These are phyloP conservation scores for Corapipo altera DNA, from an alignment of 2,113 vertebrate species.

Conservation along the genomic window DNA sequence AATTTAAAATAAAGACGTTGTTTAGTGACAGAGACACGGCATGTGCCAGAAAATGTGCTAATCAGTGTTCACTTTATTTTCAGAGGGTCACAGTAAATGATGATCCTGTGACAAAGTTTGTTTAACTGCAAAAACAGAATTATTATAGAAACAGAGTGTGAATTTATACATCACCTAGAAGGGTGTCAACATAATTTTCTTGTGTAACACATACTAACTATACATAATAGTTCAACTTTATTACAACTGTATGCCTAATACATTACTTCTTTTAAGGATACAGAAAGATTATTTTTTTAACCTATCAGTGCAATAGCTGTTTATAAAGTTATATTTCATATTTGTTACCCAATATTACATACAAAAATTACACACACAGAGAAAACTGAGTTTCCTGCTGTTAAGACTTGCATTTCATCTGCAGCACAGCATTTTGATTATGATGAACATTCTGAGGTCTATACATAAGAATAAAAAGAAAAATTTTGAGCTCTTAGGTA, in stretches of 20 bases:
- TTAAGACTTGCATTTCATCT: not conserved
- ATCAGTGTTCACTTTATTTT: conserved; percentile 69
- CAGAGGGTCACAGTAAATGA: conserved; percentile 43
- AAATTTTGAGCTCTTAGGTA: not conserved
- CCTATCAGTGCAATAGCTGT: not conserved
- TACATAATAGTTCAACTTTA: not conserved
- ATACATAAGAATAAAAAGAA: not conserved
- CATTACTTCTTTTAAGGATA: not conserved
- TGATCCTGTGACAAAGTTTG: conserved; percentile 72
- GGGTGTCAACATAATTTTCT: not conserved
- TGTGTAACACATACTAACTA: not conserved
- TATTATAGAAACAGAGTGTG: not conserved
- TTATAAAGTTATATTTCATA: not conserved
- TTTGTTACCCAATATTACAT: not conserved
- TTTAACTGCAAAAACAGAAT: conserved; percentile 55
- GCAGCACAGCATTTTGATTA: not conserved
- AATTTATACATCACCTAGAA: not conserved
- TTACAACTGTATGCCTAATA: not conserved
- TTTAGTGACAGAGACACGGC: conserved; percentile 80
- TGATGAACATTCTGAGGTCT: not conserved
- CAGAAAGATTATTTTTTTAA: not conserved
- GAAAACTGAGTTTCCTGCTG: not conserved
- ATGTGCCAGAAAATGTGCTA: conserved; percentile 71
- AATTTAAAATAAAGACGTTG: conserved; percentile 81
- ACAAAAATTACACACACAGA: not conserved